Evolutionary conservation across 2,888 invertebrate species (phyloP).

Genomic region (Phortica okadai): DNA sequence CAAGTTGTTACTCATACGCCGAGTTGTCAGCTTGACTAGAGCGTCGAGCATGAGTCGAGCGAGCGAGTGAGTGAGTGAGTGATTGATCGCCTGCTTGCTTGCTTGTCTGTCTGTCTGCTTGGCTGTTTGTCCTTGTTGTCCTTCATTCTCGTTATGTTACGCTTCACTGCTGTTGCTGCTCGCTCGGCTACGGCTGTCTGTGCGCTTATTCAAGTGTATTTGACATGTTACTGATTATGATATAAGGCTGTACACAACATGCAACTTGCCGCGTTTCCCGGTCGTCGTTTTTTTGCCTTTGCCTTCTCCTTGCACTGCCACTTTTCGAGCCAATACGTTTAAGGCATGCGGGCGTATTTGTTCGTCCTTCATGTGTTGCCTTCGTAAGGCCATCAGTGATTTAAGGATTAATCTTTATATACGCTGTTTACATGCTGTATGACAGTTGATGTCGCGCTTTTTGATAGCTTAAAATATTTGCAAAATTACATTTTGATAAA

Average conservation of each 20-base stretch:
- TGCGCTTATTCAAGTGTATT: conserved; percentile 28
- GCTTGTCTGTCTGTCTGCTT: conserved; percentile 45
- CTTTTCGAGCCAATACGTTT: too few relatives aligned
- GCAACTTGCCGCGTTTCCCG: neutral
- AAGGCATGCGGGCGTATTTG: neutral
- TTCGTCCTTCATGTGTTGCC: neutral
- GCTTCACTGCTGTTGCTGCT: neutral
- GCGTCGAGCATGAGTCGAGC: neutral
- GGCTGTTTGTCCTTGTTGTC: conserved; percentile 42
- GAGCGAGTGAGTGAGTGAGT: conserved; percentile 51
- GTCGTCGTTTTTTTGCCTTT: too few relatives aligned
- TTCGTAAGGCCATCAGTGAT: conserved; percentile 9
- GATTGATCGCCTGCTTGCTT: conserved; percentile 56
- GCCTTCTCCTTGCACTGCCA: too few relatives aligned
- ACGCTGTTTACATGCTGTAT: conserved; percentile 1
- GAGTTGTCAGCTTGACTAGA: neutral
- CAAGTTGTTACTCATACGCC: neutral
- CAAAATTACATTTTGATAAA: conserved; percentile 54
- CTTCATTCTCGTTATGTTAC: conserved; percentile 19
- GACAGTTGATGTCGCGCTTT: conserved; percentile 32
- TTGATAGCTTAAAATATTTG: conserved; percentile 52
- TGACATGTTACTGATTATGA: conserved; percentile 30
- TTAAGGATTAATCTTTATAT: conserved; percentile 25
- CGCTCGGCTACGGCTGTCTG: neutral
- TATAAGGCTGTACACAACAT: neutral